phyloP scores from a whole-genome alignment of 2,113 vertebrate species.

The Crocuta crocuta region DNA sequence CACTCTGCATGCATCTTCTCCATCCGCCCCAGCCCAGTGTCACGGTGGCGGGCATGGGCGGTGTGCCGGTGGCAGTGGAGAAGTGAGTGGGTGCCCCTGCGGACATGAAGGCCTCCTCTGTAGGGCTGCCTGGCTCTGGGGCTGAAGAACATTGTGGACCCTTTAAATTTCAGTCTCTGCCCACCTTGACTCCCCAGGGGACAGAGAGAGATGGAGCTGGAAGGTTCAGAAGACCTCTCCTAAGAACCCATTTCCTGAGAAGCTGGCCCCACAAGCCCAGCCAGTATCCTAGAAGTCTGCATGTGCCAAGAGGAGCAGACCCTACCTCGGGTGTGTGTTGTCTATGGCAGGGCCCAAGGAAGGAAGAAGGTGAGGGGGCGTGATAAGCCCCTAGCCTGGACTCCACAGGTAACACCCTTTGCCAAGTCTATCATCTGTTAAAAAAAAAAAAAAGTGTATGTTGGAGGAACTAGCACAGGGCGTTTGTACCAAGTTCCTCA shows the following conservation, averaged over 20 bases:
- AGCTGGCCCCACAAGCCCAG: not conserved
- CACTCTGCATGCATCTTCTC: not conserved
- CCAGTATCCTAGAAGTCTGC: not conserved
- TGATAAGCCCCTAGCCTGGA: not conserved
- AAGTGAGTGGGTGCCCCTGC: rapidly evolving
- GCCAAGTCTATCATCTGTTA: not conserved
- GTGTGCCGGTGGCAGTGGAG: rapidly evolving
- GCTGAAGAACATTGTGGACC: not conserved
- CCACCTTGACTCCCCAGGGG: not conserved
- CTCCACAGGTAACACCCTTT: not conserved
- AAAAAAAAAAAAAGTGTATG: no score
- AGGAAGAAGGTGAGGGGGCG: rapidly evolving
- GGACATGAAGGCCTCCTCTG: not conserved
- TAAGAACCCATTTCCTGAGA: not conserved
- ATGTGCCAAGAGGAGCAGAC: not conserved
- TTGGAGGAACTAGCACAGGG: not conserved
- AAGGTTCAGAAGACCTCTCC: not conserved
- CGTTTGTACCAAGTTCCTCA: not conserved
- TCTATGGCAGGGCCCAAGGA: not conserved
- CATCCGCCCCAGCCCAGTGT: not conserved
- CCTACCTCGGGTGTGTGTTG: not conserved
- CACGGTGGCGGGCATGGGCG: rapidly evolving
- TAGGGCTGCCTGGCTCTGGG: not conserved
- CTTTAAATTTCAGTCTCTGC: not conserved
- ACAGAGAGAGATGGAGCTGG: not conserved